Evolutionary conservation across 2,888 invertebrate genomes (phyloP).

Genomic region (Brachypalpus laphriformis): DNA sequence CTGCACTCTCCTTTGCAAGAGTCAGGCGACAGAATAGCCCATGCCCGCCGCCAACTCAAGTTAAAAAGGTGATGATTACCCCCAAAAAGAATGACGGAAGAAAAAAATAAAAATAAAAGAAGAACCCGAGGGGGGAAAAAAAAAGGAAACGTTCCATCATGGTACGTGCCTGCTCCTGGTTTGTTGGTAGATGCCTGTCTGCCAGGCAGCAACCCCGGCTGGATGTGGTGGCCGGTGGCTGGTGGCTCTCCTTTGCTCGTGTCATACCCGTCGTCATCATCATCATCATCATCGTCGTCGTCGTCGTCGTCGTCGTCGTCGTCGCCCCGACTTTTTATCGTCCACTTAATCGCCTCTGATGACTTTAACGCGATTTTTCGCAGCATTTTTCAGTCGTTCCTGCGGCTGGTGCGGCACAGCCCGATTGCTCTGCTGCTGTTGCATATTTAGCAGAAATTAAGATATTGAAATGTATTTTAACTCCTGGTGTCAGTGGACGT

Average conservation of each 20-base stretch:
- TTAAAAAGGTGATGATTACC: slow-evolving; percentile 60
- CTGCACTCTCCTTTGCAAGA: not conserved
- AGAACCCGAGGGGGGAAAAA: not conserved
- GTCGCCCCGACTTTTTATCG: slow-evolving; percentile 67
- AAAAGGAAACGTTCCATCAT: slow-evolving; percentile 31
- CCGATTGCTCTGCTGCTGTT: slow-evolving; percentile 21
- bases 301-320: slow-evolving; percentile 23
- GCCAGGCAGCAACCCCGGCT: not conserved
- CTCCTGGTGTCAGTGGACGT: slow-evolving; percentile 63
- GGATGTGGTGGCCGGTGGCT: not conserved
- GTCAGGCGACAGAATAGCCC: slow-evolving; percentile 50
- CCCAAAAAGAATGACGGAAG: slow-evolving; percentile 40
- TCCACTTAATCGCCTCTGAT: slow-evolving; percentile 70
- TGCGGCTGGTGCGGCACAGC: slow-evolving; percentile 24
- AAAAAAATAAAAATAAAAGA: slow-evolving; percentile 16
- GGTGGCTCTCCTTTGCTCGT: slow-evolving; percentile 8
- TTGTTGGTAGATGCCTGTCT: slow-evolving; percentile 20
- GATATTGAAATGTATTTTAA: slow-evolving; percentile 70
- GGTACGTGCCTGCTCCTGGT: slow-evolving; percentile 59
- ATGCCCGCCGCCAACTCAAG: slow-evolving; percentile 28
- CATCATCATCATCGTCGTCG: slow-evolving; percentile 19
- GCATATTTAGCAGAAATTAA: slow-evolving; percentile 66
- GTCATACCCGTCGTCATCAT: slow-evolving; percentile 2
- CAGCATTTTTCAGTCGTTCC: slow-evolving; percentile 42
- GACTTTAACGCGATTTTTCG: slow-evolving; percentile 70